Evolutionary conservation across 2,888 invertebrate species (phyloP), one percentile per base, ranked within the genome.

Genomic region (Erebia palarica): DNA sequence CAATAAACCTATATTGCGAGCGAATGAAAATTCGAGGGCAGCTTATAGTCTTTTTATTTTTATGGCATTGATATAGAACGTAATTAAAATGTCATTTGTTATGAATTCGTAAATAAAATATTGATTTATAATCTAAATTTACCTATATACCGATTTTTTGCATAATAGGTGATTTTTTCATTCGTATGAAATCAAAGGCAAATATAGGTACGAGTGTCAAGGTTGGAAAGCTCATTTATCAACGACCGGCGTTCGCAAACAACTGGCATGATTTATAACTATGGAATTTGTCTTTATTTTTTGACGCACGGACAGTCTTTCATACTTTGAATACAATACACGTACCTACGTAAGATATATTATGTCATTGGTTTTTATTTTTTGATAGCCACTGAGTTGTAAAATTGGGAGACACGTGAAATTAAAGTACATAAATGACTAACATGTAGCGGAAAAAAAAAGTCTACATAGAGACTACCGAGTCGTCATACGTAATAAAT

Each of bases 251-350:
- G 66, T 49, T 65, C 68, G 63, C 72, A 69, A 73, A 75, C 73
- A 75, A 73, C 71, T 73, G 68, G 44, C 67, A 70, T 75, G 74
- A 75, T 75, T 73, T 73, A 75, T 75, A 73, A 67, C 73, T 58
- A 42, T 58, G 51, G 65, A 67, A 69, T 68, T 71, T 73, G 65
- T 57, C 70, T 60, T 60, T 69, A 59, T 58, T 3, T 21, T 65
- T 65, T 65, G 65, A 65, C 16, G 36, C 16, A 27, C 51, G 65
- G 53, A 55, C 42, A 55, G 42, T 42, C 51, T 66, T 66, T 58
- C 18, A 3, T 47, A 55, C 44, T 57, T 49, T 14, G 47, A 14
- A 49, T 63, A 13, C 21, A 42, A 55, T 36, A 44, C 13, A 47
- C 0, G 3, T 47, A 47, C 47, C 10, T 47, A 11, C 2, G 11